phyloP scores from a whole-genome alignment of 2,113 vertebrate species.

The Pachyramphus minor region DNA sequence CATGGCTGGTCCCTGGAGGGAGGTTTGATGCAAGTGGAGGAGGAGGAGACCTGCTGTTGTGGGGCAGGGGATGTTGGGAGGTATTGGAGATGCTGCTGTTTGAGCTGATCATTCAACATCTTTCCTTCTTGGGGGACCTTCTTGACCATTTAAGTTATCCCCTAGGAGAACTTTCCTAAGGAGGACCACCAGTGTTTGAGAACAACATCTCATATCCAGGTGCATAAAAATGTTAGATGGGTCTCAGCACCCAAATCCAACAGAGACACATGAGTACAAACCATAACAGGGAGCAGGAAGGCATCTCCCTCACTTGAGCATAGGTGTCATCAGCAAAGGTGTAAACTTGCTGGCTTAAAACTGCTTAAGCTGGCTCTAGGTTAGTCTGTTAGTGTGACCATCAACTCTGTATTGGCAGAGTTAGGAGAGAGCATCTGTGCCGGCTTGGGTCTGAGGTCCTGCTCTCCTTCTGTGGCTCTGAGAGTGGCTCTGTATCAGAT shows the following conservation, averaged over 20 bases:
- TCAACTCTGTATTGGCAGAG: neutral
- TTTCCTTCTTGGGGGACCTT: neutral
- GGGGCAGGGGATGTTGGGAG: neutral
- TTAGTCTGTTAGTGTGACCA: accelerated
- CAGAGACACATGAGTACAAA: neutral
- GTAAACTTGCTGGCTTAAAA: neutral
- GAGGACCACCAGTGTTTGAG: neutral
- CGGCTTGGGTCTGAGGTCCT: neutral
- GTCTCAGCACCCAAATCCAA: neutral
- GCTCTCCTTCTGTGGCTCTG: neutral
- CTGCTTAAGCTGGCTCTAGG: neutral
- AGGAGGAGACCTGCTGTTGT: neutral
- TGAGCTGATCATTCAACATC: neutral
- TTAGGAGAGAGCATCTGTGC: accelerated
- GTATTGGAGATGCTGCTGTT: neutral
- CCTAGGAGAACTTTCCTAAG: neutral
- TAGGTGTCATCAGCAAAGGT: neutral
- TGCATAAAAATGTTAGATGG: neutral
- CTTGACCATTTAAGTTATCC: neutral
- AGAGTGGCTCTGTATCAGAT: neutral
- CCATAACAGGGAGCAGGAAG: neutral
- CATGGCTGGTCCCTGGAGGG: neutral
- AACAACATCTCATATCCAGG: neutral
- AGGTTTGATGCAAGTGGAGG: neutral
- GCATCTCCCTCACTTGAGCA: neutral